Conservation (phyloP, 1,140 invertebrate species). For the Augochlora pura region DNA sequence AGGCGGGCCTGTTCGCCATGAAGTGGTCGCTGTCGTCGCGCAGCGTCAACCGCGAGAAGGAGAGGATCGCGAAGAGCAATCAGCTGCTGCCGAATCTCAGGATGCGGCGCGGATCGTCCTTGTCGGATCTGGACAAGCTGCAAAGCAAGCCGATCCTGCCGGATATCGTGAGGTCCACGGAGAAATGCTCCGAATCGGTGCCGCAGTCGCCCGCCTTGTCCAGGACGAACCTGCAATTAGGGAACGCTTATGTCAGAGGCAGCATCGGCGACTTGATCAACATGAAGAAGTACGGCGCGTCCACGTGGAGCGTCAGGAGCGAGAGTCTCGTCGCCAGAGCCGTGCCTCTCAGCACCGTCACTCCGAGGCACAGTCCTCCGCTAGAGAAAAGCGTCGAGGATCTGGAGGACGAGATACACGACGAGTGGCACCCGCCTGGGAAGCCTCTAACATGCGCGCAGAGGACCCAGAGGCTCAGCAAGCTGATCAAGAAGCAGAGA, state of each 20-base stretch:
- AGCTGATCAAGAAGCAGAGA: slow-evolving; percentile 81
- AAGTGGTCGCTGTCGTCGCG: slow-evolving; percentile 80
- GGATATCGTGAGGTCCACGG: slow-evolving; percentile 80
- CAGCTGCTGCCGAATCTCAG: slow-evolving; percentile 74
- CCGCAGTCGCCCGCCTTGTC: slow-evolving; percentile 81
- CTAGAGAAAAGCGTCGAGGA: slow-evolving; percentile 64
- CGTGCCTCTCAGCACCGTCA: slow-evolving; percentile 87
- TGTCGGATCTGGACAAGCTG: slow-evolving; percentile 87
- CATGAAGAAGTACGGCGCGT: slow-evolving; percentile 85
- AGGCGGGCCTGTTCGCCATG: slow-evolving; percentile 82
- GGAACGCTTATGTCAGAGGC: slow-evolving; percentile 81
- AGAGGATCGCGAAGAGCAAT: slow-evolving; percentile 54
- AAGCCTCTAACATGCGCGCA: slow-evolving; percentile 83
- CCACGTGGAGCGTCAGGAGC: slow-evolving; percentile 84
- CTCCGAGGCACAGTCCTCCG: slow-evolving; percentile 78
- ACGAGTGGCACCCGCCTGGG: slow-evolving; percentile 50
- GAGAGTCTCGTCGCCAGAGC: slow-evolving; percentile 85
- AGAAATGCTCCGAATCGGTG: slow-evolving; percentile 79
- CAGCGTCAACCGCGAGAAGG: slow-evolving; percentile 70
- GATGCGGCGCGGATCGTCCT: slow-evolving; percentile 85
- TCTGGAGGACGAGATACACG: slow-evolving; percentile 75
- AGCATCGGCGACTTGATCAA: slow-evolving; percentile 91
- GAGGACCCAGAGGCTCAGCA: slow-evolving; percentile 84
- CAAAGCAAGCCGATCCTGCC: slow-evolving; percentile 71
- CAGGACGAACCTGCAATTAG: slow-evolving; percentile 76